These are phyloP conservation scores for Nyctibius grandis DNA, from an alignment of 2,797 vertebrate species.

Conservation along the genomic window DNA sequence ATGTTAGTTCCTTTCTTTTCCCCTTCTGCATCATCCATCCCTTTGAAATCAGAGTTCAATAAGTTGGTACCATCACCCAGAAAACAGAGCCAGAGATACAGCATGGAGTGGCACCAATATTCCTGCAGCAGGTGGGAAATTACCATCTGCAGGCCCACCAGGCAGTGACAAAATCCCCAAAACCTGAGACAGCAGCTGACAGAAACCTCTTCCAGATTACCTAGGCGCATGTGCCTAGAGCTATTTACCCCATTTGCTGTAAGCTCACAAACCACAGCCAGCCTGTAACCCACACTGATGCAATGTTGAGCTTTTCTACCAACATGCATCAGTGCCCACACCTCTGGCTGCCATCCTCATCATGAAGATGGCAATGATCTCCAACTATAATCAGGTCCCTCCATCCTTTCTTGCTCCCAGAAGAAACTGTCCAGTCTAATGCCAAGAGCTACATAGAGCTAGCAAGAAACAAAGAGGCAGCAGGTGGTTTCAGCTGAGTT, in stretches of 20 bases:
- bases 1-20: accelerated
- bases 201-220: neutral
- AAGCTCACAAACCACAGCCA: neutral
- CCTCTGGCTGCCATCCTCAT: neutral
- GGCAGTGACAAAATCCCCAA: neutral
- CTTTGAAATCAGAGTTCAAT: neutral
- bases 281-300: neutral
- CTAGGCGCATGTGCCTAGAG: neutral
- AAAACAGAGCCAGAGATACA: neutral
- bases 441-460: neutral
- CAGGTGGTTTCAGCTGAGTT: constrained; percentile 35
- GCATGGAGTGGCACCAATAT: neutral
- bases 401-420: neutral
- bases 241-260: neutral
- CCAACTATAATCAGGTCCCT: neutral
- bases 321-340: neutral
- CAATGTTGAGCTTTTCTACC: neutral
- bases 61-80: neutral
- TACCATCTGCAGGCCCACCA: neutral
- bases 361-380: neutral
- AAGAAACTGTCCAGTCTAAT: neutral
- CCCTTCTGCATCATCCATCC: neutral
- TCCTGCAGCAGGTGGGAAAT: neutral
- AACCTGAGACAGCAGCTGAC: neutral
- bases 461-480: constrained; percentile 6